A percentile compares a stretch with the other conserved stretches of the same genome.
These are phyloP conservation scores for Umimayanthus chanpuru DNA, from an alignment of 92 coral and sea anemone species.

Conservation along the genomic window DNA sequence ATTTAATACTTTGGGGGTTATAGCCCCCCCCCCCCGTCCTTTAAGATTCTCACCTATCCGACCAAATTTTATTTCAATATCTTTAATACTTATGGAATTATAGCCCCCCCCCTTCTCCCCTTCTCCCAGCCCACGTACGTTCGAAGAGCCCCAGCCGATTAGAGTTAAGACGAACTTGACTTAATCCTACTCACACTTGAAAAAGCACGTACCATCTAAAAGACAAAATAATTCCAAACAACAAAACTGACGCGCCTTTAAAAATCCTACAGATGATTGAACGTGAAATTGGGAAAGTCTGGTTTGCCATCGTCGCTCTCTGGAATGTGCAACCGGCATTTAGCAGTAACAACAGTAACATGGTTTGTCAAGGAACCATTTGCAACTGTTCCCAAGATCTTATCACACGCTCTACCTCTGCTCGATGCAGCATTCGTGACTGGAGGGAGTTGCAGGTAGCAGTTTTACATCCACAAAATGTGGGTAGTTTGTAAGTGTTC, in stretches of 20 bases:
- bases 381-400: not conserved
- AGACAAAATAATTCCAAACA: no score
- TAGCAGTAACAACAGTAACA: not conserved
- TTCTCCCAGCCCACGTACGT: no score
- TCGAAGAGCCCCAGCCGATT: no score
- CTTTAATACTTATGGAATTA: no score
- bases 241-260: not conserved
- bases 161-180: no score
- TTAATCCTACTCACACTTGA: no score
- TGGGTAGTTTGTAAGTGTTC: slow-evolving; percentile 1
- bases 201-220: no score
- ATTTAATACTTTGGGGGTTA: no score
- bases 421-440: not conserved
- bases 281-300: not conserved
- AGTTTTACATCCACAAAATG: slow-evolving; percentile 5
- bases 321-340: not conserved
- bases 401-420: not conserved
- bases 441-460: not conserved
- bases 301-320: not conserved
- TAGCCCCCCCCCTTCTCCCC: no score
- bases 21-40: no score
- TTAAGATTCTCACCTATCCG: no score
- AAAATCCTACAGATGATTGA: not conserved
- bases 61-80: no score
- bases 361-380: not conserved